phyloP scores from a whole-genome alignment of 2,888 invertebrate species.

The Calameuta idolon region DNA sequence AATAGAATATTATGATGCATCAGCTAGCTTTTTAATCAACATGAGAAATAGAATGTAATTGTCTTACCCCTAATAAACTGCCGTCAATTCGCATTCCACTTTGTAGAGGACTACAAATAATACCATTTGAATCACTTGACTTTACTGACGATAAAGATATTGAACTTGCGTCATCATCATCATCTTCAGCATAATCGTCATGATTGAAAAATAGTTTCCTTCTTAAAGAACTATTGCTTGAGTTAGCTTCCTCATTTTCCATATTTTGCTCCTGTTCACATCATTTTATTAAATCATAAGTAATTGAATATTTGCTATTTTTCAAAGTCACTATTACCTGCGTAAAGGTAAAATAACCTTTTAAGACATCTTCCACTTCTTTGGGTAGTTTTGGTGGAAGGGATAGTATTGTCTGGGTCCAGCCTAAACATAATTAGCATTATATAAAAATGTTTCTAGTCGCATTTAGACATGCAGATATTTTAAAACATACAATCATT shows the following conservation, averaged over 20 bases:
- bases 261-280: slow-evolving; percentile 52
- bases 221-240: slow-evolving; percentile 57
- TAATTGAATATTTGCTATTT: not conserved
- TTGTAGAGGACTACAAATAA: slow-evolving; percentile 52
- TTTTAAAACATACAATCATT: slow-evolving; percentile 50
- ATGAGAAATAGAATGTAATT: not conserved
- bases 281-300: not conserved
- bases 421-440: slow-evolving; percentile 65
- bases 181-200: slow-evolving; percentile 43
- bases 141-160: slow-evolving; percentile 48
- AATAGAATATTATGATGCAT: not conserved
- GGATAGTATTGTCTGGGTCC: slow-evolving; percentile 76
- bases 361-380: slow-evolving; percentile 73
- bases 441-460: slow-evolving; percentile 6
- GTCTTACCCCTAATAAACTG: slow-evolving; percentile 50
- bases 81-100: slow-evolving; percentile 57
- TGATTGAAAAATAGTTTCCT: slow-evolving; percentile 59
- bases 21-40: not conserved
- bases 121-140: slow-evolving; percentile 35
- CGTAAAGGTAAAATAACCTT: slow-evolving; percentile 74
- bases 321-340: slow-evolving; percentile 47
- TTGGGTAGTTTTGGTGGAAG: slow-evolving; percentile 74
- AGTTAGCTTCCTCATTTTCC: slow-evolving; percentile 57
- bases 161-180: slow-evolving; percentile 30
- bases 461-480: not conserved